A percentile compares a stretch with the other conserved stretches of the same genome.
Evolutionary conservation across 1,140 invertebrate species (phyloP).

Genomic region (Monomorium pharaonis): DNA sequence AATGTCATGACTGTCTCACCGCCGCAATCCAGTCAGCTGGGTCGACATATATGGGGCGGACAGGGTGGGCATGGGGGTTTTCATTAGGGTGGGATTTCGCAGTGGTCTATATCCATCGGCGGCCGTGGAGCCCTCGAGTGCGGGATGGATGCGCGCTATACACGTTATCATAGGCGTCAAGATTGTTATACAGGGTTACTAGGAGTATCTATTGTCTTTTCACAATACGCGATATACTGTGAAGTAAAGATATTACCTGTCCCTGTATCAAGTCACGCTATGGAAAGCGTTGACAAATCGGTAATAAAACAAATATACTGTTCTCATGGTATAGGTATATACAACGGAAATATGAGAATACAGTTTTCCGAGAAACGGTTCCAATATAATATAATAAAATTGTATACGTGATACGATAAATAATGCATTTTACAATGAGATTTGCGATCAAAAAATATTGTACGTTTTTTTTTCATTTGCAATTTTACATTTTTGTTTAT

Average conservation of each 20-base stretch:
- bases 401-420: not conserved
- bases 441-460: not conserved
- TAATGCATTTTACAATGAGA: not conserved
- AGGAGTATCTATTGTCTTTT: constrained; percentile 55
- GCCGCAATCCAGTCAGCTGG: constrained; percentile 60
- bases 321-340: not conserved
- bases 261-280: constrained; percentile 2
- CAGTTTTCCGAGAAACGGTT: not conserved
- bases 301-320: constrained; percentile 18
- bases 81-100: constrained; percentile 60
- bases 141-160: constrained; percentile 35
- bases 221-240: constrained; percentile 20
- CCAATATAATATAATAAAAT: not conserved
- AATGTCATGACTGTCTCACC: constrained; percentile 56
- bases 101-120: constrained; percentile 46
- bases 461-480: not conserved
- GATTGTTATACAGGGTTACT: constrained; percentile 53
- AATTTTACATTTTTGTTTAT: not conserved
- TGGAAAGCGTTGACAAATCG: constrained; percentile 18
- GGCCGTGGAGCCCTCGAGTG: constrained; percentile 39
- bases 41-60: constrained; percentile 52
- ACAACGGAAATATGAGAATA: not conserved
- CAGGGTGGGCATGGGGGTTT: constrained; percentile 48
- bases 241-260: constrained; percentile 41
- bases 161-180: constrained; percentile 37